phyloP scores from a whole-genome alignment of 2,888 invertebrate genomes.

The Epistrophella euchroma region DNA sequence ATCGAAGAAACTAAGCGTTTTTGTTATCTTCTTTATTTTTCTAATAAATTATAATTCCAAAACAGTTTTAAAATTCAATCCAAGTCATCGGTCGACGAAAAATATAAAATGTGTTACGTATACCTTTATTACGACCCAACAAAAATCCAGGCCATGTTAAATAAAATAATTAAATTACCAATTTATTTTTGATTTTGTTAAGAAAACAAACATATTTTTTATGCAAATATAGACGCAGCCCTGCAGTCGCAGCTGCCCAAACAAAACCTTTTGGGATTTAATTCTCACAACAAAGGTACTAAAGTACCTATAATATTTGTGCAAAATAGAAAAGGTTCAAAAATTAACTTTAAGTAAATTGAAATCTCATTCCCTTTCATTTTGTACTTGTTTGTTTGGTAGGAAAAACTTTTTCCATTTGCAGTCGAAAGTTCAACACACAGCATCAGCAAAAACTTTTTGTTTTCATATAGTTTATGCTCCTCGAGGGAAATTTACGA shows the following conservation, averaged over 20 bases:
- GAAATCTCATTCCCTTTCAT: slow-evolving; percentile 66
- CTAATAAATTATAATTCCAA: background rate
- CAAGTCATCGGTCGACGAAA: background rate
- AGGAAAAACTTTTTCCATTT: slow-evolving; percentile 66
- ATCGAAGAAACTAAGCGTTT: background rate
- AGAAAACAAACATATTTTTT: slow-evolving; percentile 45
- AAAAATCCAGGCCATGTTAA: background rate
- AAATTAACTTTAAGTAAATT: slow-evolving; percentile 70
- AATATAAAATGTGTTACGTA: background rate
- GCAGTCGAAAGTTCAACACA: slow-evolving; percentile 30
- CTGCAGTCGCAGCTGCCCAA: background rate
- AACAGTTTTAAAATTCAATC: background rate
- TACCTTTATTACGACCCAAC: background rate
- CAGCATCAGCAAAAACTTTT: slow-evolving; percentile 56
- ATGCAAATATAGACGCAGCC: slow-evolving; percentile 51
- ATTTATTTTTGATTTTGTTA: slow-evolving; percentile 69
- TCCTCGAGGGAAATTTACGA: slow-evolving; percentile 75
- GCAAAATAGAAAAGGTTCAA: slow-evolving; percentile 30
- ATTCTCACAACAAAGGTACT: background rate
- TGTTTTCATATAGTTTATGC: slow-evolving; percentile 74
- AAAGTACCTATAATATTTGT: slow-evolving; percentile 31
- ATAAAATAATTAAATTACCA: slow-evolving; percentile 46
- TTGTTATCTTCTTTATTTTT: background rate
- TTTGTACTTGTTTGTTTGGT: background rate
- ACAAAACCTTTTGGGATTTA: slow-evolving; percentile 47